Evolutionary conservation across 2,113 vertebrate species (phyloP).

Genomic region (Todiramphus chloris): DNA sequence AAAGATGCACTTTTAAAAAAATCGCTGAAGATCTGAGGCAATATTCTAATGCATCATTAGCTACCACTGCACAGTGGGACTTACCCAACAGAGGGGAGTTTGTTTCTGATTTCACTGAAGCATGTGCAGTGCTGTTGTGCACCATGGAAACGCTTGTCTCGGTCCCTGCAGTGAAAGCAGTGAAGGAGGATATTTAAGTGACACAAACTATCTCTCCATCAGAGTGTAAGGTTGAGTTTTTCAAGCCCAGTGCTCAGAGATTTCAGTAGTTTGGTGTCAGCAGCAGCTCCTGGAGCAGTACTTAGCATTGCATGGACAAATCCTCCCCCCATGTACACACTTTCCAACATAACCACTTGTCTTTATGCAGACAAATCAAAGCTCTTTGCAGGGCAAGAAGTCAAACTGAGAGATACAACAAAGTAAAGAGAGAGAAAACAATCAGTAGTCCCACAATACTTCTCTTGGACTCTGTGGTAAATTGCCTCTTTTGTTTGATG

Average conservation of each 20-base stretch:
- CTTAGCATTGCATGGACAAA: neutral
- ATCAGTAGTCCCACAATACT: neutral
- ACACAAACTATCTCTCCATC: neutral
- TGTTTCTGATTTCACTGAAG: neutral
- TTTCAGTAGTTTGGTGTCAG: neutral
- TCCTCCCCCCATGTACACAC: neutral
- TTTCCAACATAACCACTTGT: neutral
- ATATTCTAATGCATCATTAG: neutral
- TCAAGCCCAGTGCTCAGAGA: neutral
- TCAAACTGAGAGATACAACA: neutral
- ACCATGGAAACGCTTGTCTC: conserved; percentile 21
- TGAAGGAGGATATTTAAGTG: neutral
- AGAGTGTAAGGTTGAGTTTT: neutral
- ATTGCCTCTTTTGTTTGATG: neutral
- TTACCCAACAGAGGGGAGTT: neutral
- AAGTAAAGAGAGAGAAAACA: neutral
- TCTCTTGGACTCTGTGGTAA: neutral
- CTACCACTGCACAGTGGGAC: neutral
- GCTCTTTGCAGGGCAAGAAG: neutral
- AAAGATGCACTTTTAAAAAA: neutral
- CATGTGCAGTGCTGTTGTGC: neutral
- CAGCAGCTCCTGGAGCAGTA: neutral
- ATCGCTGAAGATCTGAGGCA: neutral
- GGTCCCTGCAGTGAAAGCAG: neutral
- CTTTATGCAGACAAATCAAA: neutral